Evolutionary conservation across 2,797 vertebrate genomes (phyloP), one percentile per base, ranked within the genome.

Genomic region (Percopsis omiscomaycus): DNA sequence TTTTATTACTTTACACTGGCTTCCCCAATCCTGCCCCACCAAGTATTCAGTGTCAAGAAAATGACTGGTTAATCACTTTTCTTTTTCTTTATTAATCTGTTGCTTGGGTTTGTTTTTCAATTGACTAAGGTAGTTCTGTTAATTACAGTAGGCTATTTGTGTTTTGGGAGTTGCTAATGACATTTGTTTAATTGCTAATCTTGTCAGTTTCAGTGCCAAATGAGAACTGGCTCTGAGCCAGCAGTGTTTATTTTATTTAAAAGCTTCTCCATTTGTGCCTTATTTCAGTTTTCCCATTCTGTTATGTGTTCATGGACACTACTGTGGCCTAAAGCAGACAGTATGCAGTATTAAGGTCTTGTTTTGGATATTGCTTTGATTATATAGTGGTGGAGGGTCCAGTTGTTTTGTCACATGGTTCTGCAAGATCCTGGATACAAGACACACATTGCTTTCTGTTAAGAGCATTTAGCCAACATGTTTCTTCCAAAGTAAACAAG

Each of bases 231-330:
- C 51, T 59, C 63, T 79, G 47, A 61, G 66, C 63, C 71, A 69
- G 59, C 60, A 56, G 54, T 59, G 51, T 16, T 13, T 55, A 27
- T 6, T 66, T 61, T 62, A 16, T 10, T 79, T 56, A 28, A 28
- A 46, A 67, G 78, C 77, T 83, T 88, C 71, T 91, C 87, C 84
- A 86, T 91, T 80, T 88, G 91, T 93, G 91, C 91, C 92, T 93
- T 93, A 91, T 90, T 90, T 88, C 83, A 85, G 76, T 89, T 81
- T 86, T 76, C 61, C 71, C 75, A 83, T 86, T 50, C 73, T 78
- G 77, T 78, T 80, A 64, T 81, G 77, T 73, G 63, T 83, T 80
- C 61, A 68, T 75, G 77, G 73, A 76, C 76, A 77, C 83, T 73
- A 69, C 60, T 30, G 74, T 68, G 62, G 76, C 66, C 44, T 46